Percentiles rank a stretch among this genome's conserved stretches.
These are phyloP conservation scores for Rhynchophorus ferrugineus DNA, from an alignment of 1,140 invertebrate genomes.

Conservation along the genomic window DNA sequence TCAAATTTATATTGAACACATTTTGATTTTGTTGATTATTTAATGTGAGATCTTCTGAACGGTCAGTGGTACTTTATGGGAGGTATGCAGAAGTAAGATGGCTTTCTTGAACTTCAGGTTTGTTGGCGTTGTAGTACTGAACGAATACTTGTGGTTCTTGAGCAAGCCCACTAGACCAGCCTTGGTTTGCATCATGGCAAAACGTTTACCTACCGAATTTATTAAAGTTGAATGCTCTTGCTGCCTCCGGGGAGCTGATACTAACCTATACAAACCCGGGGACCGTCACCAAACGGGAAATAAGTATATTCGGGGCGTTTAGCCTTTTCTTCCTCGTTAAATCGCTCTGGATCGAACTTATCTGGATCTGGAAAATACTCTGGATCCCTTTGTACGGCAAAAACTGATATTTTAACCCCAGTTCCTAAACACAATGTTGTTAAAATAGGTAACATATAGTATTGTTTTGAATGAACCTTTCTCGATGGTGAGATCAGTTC, in stretches of 20 bases:
- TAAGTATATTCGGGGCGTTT: conserved; percentile 40
- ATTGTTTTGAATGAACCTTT: conserved; percentile 29
- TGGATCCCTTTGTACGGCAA: conserved; percentile 43
- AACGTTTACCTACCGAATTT: too few species aligned
- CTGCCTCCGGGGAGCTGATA: too few species aligned
- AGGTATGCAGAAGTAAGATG: too few species aligned
- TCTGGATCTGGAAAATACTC: conserved; percentile 53
- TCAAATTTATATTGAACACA: too few species aligned
- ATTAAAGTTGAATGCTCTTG: too few species aligned
- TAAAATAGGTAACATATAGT: neutral
- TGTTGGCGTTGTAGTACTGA: too few species aligned
- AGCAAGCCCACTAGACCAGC: neutral
- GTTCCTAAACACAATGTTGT: conserved; percentile 5
- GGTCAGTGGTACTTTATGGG: too few species aligned
- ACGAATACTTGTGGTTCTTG: too few species aligned
- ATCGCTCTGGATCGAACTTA: conserved; percentile 58
- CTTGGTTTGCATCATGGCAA: neutral
- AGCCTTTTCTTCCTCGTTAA: conserved; percentile 43
- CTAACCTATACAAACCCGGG: conserved; percentile 57
- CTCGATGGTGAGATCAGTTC: conserved; percentile 39
- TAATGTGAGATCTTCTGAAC: neutral
- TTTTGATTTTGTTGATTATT: too few species aligned
- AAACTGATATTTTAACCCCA: conserved; percentile 40
- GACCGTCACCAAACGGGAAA: conserved; percentile 58
- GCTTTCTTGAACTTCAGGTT: too few species aligned